Percentiles rank a stretch among this genome's conserved stretches.
phyloP scores from a whole-genome alignment of 2,888 invertebrate species.

The Chalcis sispes region DNA sequence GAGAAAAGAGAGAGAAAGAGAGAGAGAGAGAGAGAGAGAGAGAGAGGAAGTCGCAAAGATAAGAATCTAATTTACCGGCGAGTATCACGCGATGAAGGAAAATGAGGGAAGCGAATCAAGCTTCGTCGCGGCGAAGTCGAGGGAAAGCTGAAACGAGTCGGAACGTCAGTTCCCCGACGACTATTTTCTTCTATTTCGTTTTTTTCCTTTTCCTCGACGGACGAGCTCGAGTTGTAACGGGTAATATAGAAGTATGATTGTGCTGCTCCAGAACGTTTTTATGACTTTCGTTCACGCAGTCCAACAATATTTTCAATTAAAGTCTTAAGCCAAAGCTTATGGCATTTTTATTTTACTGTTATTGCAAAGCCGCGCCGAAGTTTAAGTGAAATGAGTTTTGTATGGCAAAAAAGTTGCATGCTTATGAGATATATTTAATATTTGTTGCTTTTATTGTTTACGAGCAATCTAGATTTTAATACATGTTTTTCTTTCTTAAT shows the following conservation, averaged over 20 bases:
- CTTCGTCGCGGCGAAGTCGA: slow-evolving; percentile 31
- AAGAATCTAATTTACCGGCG: slow-evolving; percentile 49
- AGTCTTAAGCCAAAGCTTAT: slow-evolving; percentile 8
- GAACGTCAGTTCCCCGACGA: background rate
- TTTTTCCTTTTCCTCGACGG: background rate
- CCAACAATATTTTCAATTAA: slow-evolving; percentile 49
- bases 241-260: no score
- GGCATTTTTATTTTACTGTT: slow-evolving; percentile 15
- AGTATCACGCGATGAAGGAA: slow-evolving; percentile 33
- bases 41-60: slow-evolving; percentile 22
- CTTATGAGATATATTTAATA: no score
- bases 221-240: no score
- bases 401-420: slow-evolving; percentile 17
- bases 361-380: background rate
- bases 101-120: slow-evolving; percentile 47
- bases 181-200: background rate
- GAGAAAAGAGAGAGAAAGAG: no score
- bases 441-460: no score
- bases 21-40: no score
- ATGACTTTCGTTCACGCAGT: slow-evolving; percentile 44
- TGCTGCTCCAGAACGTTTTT: no score
- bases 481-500: no score
- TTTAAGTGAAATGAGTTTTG: slow-evolving; percentile 23
- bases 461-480: no score
- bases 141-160: slow-evolving; percentile 4